Percentiles rank a stretch among this genome's conserved stretches.
These are phyloP conservation scores for Anguilla megastoma DNA, from an alignment of 2,797 vertebrate species.

Conservation along the genomic window DNA sequence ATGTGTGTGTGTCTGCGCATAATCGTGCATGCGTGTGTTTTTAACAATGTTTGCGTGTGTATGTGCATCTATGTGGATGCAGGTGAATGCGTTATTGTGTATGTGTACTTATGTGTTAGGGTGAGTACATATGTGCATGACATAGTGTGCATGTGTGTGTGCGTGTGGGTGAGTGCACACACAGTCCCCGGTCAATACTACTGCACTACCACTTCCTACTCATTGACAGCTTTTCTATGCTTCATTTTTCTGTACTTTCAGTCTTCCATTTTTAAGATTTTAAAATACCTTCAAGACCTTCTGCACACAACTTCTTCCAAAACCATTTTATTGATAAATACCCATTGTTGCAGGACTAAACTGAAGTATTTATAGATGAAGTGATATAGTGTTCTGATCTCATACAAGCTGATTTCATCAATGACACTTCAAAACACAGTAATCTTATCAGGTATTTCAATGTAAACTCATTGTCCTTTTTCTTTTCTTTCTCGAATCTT, in stretches of 20 bases:
- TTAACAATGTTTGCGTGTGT: neutral
- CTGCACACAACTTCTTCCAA: neutral
- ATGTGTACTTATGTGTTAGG: neutral
- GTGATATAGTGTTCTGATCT: neutral
- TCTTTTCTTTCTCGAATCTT: neutral
- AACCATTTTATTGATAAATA: neutral
- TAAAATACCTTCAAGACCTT: neutral
- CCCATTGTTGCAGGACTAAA: neutral
- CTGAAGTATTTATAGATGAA: neutral
- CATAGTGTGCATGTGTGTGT: neutral
- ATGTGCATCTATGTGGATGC: neutral
- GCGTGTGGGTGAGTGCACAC: neutral
- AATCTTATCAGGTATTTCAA: neutral
- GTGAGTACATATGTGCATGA: neutral
- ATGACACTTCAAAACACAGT: neutral
- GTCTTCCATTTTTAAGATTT: neutral
- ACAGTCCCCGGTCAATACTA: neutral
- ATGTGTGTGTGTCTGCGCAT: neutral
- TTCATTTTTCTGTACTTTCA: neutral
- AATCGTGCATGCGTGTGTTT: neutral
- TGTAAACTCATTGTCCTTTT: neutral
- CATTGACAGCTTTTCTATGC: neutral
- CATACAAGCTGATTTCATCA: neutral
- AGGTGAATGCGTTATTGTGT: neutral
- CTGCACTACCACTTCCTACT: neutral